A percentile compares a stretch with the other conserved stretches of the same genome.
These are phyloP conservation scores for Cerceris rybyensis DNA, from an alignment of 2,888 invertebrate genomes.

Conservation along the genomic window DNA sequence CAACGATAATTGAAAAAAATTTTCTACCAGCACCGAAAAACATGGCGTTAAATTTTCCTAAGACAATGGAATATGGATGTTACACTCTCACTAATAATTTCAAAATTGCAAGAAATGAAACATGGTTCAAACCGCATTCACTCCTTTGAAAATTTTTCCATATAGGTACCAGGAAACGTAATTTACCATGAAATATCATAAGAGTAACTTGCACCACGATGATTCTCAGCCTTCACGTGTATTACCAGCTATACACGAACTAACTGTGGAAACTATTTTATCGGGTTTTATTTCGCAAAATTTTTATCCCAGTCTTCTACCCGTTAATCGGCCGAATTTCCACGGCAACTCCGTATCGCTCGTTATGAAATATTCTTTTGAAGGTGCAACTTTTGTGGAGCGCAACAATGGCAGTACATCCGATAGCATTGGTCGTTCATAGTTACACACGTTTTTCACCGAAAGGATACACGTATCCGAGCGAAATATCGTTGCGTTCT, in stretches of 20 bases:
- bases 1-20: too few relatives aligned
- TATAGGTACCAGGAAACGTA: too few relatives aligned
- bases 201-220: not conserved
- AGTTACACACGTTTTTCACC: conserved; percentile 18
- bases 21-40: too few relatives aligned
- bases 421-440: conserved; percentile 1
- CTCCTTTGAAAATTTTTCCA: too few relatives aligned
- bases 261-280: too few relatives aligned
- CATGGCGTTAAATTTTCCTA: too few relatives aligned
- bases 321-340: conserved; percentile 32
- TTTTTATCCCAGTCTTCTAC: not conserved
- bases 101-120: too few relatives aligned
- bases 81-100: too few relatives aligned
- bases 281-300: not conserved
- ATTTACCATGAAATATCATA: too few relatives aligned
- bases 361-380: conserved; percentile 31
- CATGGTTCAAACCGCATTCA: too few relatives aligned
- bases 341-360: conserved; percentile 4
- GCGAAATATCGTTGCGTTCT: not conserved
- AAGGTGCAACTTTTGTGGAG: conserved; percentile 32
- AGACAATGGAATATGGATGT: too few relatives aligned
- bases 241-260: too few relatives aligned
- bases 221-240: not conserved
- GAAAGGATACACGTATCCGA: conserved; percentile 19
- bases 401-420: conserved; percentile 25